phyloP scores from a whole-genome alignment of 2,113 vertebrate genomes.

The Leuciscus idus region DNA sequence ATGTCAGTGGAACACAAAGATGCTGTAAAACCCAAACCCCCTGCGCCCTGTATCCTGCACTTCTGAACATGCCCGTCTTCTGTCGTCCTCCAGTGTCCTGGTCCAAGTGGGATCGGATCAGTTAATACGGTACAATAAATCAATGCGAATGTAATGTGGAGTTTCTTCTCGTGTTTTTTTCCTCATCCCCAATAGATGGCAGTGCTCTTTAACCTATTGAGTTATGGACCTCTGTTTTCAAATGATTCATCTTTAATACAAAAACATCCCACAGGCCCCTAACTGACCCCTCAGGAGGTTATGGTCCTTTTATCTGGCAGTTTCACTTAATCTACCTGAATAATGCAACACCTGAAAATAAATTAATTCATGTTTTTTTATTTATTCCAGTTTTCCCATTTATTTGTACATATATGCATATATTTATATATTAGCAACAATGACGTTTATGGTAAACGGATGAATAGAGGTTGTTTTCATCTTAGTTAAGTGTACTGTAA shows the following conservation, averaged over 20 bases:
- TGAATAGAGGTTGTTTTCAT: slow-evolving; percentile 52
- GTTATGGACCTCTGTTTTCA: neutral
- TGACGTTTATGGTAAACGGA: slow-evolving; percentile 62
- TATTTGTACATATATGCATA: slow-evolving; percentile 62
- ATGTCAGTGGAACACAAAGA: slow-evolving; percentile 49
- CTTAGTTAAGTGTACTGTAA: slow-evolving; percentile 37
- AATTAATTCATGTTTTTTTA: slow-evolving; percentile 18
- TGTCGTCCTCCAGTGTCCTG: slow-evolving; percentile 31
- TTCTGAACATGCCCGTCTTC: neutral
- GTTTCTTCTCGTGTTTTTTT: neutral
- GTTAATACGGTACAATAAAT: slow-evolving; percentile 61
- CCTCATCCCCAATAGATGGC: slow-evolving; percentile 65
- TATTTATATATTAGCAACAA: slow-evolving; percentile 60
- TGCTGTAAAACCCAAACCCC: slow-evolving; percentile 56
- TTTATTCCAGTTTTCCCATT: slow-evolving; percentile 74
- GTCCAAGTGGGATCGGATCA: slow-evolving; percentile 55
- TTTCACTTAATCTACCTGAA: neutral
- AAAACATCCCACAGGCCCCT: no score
- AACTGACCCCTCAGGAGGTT: no score
- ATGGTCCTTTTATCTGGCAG: no score
- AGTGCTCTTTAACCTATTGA: slow-evolving; percentile 36
- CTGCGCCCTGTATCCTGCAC: neutral
- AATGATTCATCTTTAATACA: neutral
- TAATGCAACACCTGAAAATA: neutral
- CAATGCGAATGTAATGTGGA: neutral